phyloP scores from a whole-genome alignment of 2,888 invertebrate species.

The Anarsia innoxiella region DNA sequence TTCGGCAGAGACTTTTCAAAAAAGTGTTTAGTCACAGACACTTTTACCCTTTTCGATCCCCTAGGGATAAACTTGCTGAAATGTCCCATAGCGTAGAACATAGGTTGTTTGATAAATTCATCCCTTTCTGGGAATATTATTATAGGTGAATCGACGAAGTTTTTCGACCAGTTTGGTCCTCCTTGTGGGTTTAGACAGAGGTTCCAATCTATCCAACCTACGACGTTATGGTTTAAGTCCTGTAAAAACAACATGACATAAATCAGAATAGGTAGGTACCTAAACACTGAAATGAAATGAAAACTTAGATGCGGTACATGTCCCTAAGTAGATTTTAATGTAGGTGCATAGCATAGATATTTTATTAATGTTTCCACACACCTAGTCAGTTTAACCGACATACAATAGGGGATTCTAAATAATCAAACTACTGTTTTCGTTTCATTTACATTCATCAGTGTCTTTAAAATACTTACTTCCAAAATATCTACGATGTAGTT shows the following conservation, averaged over 20 bases:
- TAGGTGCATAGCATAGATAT: too few species aligned
- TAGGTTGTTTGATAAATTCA: constrained; percentile 92
- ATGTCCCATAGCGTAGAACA: constrained; percentile 91
- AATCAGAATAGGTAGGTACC: too few species aligned
- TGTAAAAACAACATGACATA: constrained; percentile 43
- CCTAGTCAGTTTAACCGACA: too few species aligned
- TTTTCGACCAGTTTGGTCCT: constrained; percentile 86
- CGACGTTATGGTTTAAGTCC: constrained; percentile 83
- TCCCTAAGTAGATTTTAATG: too few species aligned
- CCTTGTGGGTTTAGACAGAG: constrained; percentile 82
- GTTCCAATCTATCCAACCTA: constrained; percentile 96
- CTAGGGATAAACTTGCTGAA: constrained; percentile 82
- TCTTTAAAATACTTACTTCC: too few species aligned
- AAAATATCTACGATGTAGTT: constrained; percentile 78
- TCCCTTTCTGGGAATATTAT: constrained; percentile 69
- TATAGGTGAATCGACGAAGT: constrained; percentile 85
- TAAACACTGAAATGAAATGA: neutral
- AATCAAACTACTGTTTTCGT: too few species aligned
- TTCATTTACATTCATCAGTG: too few species aligned
- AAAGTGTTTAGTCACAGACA: constrained; percentile 20
- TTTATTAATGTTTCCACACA: too few species aligned
- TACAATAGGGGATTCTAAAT: too few species aligned
- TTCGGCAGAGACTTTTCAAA: constrained; percentile 22
- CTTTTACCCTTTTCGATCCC: constrained; percentile 61
- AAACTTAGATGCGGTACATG: constrained; percentile 10